phyloP scores from a whole-genome alignment of 2,113 vertebrate genomes.

The Pachyramphus minor region DNA sequence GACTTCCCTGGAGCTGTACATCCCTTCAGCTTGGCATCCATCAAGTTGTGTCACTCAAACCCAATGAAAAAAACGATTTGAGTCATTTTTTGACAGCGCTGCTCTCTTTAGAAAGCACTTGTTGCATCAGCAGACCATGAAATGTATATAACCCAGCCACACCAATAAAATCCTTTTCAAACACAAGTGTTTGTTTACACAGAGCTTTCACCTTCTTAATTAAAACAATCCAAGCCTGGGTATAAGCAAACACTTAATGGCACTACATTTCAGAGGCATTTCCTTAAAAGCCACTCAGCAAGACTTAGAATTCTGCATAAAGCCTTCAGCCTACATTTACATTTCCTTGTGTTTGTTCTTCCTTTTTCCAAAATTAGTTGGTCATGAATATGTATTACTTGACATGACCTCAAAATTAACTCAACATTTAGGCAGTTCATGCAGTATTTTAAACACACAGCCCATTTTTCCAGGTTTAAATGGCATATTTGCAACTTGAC shows the following conservation, averaged over 20 bases:
- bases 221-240: not conserved
- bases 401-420: conserved; percentile 3
- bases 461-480: not conserved
- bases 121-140: not conserved
- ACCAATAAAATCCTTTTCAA: not conserved
- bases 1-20: not conserved
- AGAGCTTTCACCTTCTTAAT: conserved; percentile 21
- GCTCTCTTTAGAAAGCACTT: not conserved
- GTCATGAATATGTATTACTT: not conserved
- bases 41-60: not conserved
- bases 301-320: not conserved
- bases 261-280: not conserved
- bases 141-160: not conserved
- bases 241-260: not conserved
- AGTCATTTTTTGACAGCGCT: fast-evolving
- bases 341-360: not conserved
- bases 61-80: fast-evolving
- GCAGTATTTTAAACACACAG: not conserved
- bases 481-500: not conserved
- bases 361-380: not conserved
- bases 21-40: not conserved
- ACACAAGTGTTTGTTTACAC: not conserved
- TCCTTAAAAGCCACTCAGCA: not conserved
- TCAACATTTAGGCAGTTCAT: not conserved
- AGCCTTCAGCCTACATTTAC: not conserved